Evolutionary conservation across 2,888 invertebrate species (phyloP).

Genomic region (Machimus atricapillus): DNA sequence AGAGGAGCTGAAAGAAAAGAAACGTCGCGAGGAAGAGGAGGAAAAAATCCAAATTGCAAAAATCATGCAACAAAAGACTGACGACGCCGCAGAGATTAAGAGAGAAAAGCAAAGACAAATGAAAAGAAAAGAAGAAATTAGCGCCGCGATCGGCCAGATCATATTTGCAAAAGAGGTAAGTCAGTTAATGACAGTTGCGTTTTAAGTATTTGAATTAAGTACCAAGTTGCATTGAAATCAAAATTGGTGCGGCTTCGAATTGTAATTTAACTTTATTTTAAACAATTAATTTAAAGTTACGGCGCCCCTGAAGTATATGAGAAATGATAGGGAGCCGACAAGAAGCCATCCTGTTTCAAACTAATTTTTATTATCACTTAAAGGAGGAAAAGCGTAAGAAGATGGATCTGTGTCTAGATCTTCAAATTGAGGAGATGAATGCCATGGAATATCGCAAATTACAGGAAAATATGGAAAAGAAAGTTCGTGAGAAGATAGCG

Average conservation of each 20-base stretch:
- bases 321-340: too few relatives aligned
- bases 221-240: too few relatives aligned
- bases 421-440: constrained; percentile 63
- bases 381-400: constrained; percentile 55
- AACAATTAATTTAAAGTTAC: too few relatives aligned
- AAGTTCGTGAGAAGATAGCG: constrained; percentile 58
- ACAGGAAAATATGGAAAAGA: constrained; percentile 60
- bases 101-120: constrained; percentile 52
- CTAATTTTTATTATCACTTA: background rate
- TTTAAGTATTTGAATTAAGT: too few relatives aligned
- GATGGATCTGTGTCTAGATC: constrained; percentile 60
- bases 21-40: constrained; percentile 58
- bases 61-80: constrained; percentile 56
- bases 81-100: constrained; percentile 48
- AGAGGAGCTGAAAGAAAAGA: constrained; percentile 57
- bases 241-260: too few relatives aligned
- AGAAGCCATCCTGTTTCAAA: background rate
- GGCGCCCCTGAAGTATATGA: too few relatives aligned
- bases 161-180: too few relatives aligned
- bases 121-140: constrained; percentile 48
- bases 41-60: constrained; percentile 61
- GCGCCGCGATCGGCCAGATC: background rate
- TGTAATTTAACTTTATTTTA: too few relatives aligned
- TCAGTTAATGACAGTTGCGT: too few relatives aligned
- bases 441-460: constrained; percentile 61